These are phyloP conservation scores for Perca fluviatilis DNA, from an alignment of 2,113 vertebrate genomes.

Conservation along the genomic window DNA sequence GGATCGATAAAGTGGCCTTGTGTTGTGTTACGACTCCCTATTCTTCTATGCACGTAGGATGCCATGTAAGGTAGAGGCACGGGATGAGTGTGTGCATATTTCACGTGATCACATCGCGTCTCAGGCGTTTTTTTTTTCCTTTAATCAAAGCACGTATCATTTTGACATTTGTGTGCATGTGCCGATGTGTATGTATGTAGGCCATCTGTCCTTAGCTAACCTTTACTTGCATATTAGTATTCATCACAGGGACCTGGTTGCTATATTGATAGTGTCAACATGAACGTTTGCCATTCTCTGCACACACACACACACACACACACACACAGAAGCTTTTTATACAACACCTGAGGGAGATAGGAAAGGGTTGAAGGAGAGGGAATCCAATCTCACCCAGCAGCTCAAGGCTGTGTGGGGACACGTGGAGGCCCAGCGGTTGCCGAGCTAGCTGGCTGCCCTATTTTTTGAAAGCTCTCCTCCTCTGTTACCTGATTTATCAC, in stretches of 20 bases:
- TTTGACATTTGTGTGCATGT: background rate
- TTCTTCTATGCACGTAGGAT: background rate
- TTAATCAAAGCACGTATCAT: background rate
- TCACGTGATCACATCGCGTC: background rate
- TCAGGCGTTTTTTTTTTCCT: background rate
- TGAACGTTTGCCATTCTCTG: slow-evolving; percentile 48
- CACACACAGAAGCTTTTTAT: slow-evolving; percentile 3
- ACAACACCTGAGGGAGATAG: slow-evolving; percentile 39
- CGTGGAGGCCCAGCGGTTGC: slow-evolving; percentile 19
- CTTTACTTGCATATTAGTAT: slow-evolving; percentile 68
- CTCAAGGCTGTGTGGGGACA: slow-evolving; percentile 54
- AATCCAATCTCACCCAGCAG: slow-evolving; percentile 66
- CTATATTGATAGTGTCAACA: slow-evolving; percentile 74
- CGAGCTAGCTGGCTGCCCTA: slow-evolving; percentile 48
- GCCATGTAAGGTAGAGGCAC: background rate
- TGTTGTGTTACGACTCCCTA: background rate
- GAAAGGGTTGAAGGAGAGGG: slow-evolving; percentile 42
- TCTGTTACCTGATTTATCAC: slow-evolving; percentile 65
- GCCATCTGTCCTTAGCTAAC: slow-evolving; percentile 63
- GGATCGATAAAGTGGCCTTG: background rate
- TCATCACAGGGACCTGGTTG: slow-evolving; percentile 60
- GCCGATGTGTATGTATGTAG: background rate
- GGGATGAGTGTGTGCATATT: background rate
- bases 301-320: background rate
- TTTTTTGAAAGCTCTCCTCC: slow-evolving; percentile 55